Evolutionary conservation across 2,113 vertebrate species (phyloP).

Genomic region (Anoura caudifer): DNA sequence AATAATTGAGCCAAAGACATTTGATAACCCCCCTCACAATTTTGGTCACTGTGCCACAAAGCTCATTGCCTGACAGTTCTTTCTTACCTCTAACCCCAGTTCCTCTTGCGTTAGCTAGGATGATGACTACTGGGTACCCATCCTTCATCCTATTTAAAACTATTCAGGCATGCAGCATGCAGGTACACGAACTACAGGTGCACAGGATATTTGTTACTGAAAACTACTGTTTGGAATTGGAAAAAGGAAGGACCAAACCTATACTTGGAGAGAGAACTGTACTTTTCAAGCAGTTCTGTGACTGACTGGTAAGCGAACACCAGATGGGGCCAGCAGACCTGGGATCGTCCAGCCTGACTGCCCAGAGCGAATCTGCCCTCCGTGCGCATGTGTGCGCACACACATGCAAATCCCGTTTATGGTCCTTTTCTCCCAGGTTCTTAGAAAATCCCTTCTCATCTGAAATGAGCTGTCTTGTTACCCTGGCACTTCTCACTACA

Average conservation of each 20-base stretch:
- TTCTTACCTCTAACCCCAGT: background rate
- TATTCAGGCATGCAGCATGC: background rate
- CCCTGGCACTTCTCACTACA: constrained; percentile 64
- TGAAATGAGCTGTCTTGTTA: constrained; percentile 66
- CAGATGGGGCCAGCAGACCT: constrained; percentile 61
- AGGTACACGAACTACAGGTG: background rate
- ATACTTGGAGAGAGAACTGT: background rate
- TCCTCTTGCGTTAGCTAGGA: background rate
- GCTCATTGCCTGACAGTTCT: background rate
- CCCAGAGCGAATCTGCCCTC: rapidly evolving
- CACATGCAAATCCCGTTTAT: background rate
- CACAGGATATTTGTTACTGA: background rate
- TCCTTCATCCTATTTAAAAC: background rate
- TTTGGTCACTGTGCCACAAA: background rate
- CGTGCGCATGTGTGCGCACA: background rate
- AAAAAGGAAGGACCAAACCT: background rate
- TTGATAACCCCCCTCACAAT: background rate
- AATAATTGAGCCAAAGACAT: background rate
- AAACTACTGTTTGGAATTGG: background rate
- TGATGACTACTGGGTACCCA: background rate
- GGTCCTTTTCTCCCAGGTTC: background rate
- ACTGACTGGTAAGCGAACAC: constrained; percentile 29
- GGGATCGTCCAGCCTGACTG: background rate
- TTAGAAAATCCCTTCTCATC: constrained; percentile 45
- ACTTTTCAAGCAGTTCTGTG: background rate